Base-by-base conservation (phyloP, 2,888 invertebrate genomes). In the Lasius platythorax region DNA sequence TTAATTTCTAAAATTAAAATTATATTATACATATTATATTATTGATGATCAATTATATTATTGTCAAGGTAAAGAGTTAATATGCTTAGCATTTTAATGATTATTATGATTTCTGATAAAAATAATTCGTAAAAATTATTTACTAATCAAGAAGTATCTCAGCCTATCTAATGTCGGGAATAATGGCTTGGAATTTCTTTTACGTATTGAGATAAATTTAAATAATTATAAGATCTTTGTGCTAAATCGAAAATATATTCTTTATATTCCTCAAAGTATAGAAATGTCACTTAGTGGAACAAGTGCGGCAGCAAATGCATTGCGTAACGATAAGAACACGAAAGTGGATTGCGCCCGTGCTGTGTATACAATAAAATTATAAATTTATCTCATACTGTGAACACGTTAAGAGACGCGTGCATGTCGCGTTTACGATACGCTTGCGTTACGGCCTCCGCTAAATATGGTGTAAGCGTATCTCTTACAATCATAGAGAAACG, bases 381-480 rank as follows among this genome's bases (percentile, higher is more conserved):
- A 87, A 88, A 89, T 89, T 86, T 85, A 87, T 84, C 82, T 89
- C 78, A 88, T 89, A 88, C 83, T 72, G 87, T 75, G 43, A 72
- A 53, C 50, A 18, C 37, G 37, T 50, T 11, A 61, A 53, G 40
- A 58, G 28, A 58, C 73, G 58, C 58, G 58, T 40, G 73, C 56
- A 11, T 74, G 40, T 43, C 61, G n/a, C 40, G 18, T 53, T 53
- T 28, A 53, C 53, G 67, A 87, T 88, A 84, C 73, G 87, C 83
- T 85, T 79, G 78, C 82, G 67, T 89, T 88, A 87, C 87, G 58
- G 81, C 84, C 83, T 87, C 87, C 85, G 85, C 88, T 86, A 63
- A 73, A 89, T 90, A 90, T 83, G 90, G 89, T 43, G 83, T 72
- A 86, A 88, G 68, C 87, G 85, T 90, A 87, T 90, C 87, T 89